Base-by-base conservation (phyloP, 2,888 invertebrate species). In the Tinea trinotella region DNA sequence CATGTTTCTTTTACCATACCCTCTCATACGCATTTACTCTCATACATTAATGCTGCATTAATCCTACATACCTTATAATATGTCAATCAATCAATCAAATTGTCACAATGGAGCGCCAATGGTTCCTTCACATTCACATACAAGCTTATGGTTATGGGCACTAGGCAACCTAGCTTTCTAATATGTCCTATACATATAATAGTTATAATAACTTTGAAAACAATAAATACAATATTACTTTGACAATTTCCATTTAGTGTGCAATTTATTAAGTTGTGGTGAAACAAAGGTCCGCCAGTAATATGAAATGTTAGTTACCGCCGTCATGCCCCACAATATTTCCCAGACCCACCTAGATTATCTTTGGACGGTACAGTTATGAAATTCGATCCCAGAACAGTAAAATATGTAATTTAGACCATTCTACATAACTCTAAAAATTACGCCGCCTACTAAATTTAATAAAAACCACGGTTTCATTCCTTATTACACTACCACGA, bases 401-500 rank as follows among this genome's bases (percentile, higher is more conserved):
- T 78, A 76, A 78, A 78, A 75, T 76, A 77, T 71, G 76, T 76
- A 78, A 78, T 77, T 77, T 77, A 78, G 66, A 65, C 67, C 61
- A 64, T 61, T 61, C 60, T 66, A 64, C 63, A 61, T 22, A 22
- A 22, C n/a, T n/a, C n/a, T n/a, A n/a, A n/a, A n/a, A n/a, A n/a
- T n/a, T n/a, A n/a, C n/a, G n/a, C n/a, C n/a, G n/a, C n/a, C n/a
- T n/a, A n/a, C n/a, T n/a, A n/a, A n/a, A n/a, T n/a, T n/a, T n/a
- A n/a, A n/a, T n/a, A n/a, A 7, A 48, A 48, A 10, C 19, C 48
- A 5, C 18, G 20, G 48, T 48, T 19, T 18, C 4, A 48, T 48
- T 48, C 12, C 48, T n/a, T 40, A 30, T 30, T 48, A 48, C 7
- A 48, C 13, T 17, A 7, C 40, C 4, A 48, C 18, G 4, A 18